These are phyloP conservation scores for Chloroclysta siterata DNA, from an alignment of 2,888 invertebrate genomes.

Conservation along the genomic window DNA sequence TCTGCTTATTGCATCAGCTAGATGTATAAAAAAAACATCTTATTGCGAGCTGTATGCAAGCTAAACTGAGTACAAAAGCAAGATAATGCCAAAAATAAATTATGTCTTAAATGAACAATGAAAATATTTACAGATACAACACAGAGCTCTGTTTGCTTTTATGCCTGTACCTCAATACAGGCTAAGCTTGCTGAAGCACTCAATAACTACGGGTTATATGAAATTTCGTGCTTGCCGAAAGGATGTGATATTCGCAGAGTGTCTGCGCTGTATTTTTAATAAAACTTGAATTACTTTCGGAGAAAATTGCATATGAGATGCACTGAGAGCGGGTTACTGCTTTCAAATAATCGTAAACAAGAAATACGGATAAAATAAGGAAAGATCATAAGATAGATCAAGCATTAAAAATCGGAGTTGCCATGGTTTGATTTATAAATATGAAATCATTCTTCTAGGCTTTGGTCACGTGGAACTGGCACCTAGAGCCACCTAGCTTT, in stretches of 20 bases:
- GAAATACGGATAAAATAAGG: constrained; percentile 1
- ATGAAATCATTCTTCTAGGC: too few relatives aligned
- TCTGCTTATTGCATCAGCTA: too few relatives aligned
- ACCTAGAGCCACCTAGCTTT: too few relatives aligned
- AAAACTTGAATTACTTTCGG: constrained; percentile 18
- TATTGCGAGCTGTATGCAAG: too few relatives aligned
- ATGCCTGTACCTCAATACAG: not conserved
- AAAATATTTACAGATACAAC: not conserved
- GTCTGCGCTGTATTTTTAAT: constrained; percentile 19
- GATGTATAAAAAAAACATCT: too few relatives aligned
- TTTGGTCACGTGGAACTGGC: too few relatives aligned
- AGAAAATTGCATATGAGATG: constrained; percentile 12
- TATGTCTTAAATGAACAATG: too few relatives aligned
- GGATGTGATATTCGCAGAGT: constrained; percentile 20
- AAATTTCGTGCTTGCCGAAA: constrained; percentile 14
- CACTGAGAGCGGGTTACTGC: constrained; percentile 6
- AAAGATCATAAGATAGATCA: not conserved
- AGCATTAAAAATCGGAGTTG: not conserved
- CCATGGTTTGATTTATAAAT: too few relatives aligned
- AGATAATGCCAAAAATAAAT: too few relatives aligned
- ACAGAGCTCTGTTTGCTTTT: not conserved
- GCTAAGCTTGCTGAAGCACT: constrained; percentile 4
- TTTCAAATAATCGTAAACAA: constrained; percentile 7
- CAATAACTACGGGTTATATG: constrained; percentile 14
- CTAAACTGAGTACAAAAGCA: too few relatives aligned